A percentile compares a stretch with the other conserved stretches of the same genome.
These are phyloP conservation scores for Pteromalus puparum DNA, from an alignment of 1,140 invertebrate species.

Conservation along the genomic window DNA sequence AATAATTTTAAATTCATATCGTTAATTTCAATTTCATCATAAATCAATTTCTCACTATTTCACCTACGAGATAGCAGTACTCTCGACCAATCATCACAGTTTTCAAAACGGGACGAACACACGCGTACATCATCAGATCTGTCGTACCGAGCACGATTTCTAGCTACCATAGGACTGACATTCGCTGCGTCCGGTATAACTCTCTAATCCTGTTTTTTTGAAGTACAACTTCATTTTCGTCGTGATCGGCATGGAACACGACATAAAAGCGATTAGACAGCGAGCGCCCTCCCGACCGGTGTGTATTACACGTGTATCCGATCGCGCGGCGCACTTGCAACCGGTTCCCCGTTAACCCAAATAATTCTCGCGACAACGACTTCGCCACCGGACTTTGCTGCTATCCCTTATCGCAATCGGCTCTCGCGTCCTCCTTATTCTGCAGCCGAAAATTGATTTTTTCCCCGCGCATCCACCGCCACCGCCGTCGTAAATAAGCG, in stretches of 20 bases:
- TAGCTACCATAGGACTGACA: too few species aligned
- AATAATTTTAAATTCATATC: neutral
- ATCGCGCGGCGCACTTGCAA: neutral
- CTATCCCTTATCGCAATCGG: neutral
- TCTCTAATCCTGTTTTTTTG: too few species aligned
- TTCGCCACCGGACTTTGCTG: neutral
- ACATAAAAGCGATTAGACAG: neutral
- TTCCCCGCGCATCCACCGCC: neutral
- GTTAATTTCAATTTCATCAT: neutral
- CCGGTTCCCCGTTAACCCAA: conserved; percentile 40
- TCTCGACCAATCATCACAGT: too few species aligned
- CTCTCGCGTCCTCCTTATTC: conserved; percentile 13
- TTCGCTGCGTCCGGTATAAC: too few species aligned
- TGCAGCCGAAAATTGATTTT: conserved; percentile 19
- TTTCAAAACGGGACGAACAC: too few species aligned
- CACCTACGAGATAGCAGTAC: too few species aligned
- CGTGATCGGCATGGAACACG: neutral
- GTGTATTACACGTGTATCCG: neutral
- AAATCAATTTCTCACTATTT: too few species aligned
- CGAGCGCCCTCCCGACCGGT: too few species aligned
- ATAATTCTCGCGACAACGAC: conserved; percentile 13
- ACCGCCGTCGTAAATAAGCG: conserved; percentile 31
- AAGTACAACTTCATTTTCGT: too few species aligned
- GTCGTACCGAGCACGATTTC: too few species aligned
- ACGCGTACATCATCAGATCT: too few species aligned